Conservation (phyloP, 1,140 invertebrate species). For the Acromyrmex charruanus region DNA sequence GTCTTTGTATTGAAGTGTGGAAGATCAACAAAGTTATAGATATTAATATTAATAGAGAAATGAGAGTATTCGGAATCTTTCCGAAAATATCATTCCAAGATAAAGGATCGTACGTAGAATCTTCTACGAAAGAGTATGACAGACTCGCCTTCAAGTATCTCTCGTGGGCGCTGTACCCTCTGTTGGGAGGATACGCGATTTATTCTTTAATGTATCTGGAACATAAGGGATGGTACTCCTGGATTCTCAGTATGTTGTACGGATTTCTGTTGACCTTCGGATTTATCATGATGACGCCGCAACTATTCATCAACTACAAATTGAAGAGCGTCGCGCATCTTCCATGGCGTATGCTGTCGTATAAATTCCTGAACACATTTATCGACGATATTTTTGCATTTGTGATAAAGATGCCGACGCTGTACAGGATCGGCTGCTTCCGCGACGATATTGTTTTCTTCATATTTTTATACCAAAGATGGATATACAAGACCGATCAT, state of each 20-base stretch:
- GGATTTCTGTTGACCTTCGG: conserved; percentile 99
- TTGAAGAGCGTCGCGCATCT: conserved; percentile 99
- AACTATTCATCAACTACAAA: conserved; percentile 99
- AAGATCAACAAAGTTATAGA: conserved; percentile 99
- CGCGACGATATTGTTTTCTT: conserved; percentile 99
- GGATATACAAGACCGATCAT: conserved; percentile 98
- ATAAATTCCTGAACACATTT: conserved; percentile 99
- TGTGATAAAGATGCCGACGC: conserved; percentile 99
- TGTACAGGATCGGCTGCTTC: conserved; percentile 98
- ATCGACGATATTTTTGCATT: conserved; percentile 99
- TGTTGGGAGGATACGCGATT: conserved; percentile 96
- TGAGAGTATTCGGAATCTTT: conserved; percentile 92
- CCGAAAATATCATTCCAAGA: conserved; percentile 94
- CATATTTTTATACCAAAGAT: conserved; percentile 99
- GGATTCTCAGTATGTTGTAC: conserved; percentile 98
- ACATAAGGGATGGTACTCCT: conserved; percentile 99
- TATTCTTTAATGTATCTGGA: conserved; percentile 99
- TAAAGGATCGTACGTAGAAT: conserved; percentile 98
- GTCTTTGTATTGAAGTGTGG: conserved; percentile 99
- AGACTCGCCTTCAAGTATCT: conserved; percentile 98
- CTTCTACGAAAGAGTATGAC: conserved; percentile 98
- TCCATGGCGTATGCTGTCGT: conserved; percentile 99
- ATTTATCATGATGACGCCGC: conserved; percentile 99
- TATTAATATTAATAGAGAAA: conserved; percentile 93
- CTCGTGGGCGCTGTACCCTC: conserved; percentile 97